Base-by-base conservation (phyloP, 2,797 vertebrate genomes). In the Acanthurus leucopareius region DNA sequence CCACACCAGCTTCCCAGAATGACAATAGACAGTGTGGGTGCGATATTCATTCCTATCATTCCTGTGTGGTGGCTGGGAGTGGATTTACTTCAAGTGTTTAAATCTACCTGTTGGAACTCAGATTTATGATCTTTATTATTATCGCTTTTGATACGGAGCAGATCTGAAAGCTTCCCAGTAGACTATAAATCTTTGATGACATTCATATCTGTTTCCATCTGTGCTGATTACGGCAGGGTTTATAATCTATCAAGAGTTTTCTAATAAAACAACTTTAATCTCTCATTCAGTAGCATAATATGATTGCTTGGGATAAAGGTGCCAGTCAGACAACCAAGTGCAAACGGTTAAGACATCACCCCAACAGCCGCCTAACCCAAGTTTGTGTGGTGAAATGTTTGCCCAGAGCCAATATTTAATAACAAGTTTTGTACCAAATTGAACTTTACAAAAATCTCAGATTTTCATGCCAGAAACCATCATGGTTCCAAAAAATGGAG, bases 391-490 rank as follows among this genome's bases (percentile, higher is more conserved):
- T 81, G 44, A 80, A 59, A 66, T 73, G 78, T 88, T 90, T 88
- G 51, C 78, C 75, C 76, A 67, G 53, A 80, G 71, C 79, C 86
- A 88, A 82, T 73, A 67, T 85, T 71, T 91, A 88, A 92, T 89
- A 75, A 86, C 73, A 86, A 80, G 67, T 77, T 87, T 54, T 86
- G 78, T 8, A 83, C 75, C 70, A 69, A 86, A 77, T 45, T 77
- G 56, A 90, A 86, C 87, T 86, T 85, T 86, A 88, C 87, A 35
- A 82, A 75, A 85, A 90, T 84, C 60, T 82, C 51, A 75, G 63
- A 52, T 64, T 84, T 83, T 62, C 53, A 57, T 60, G 82, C 68
- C 87, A 91, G 75, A 80, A 87, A 86, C 83, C 82, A 68, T 79
- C 63, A 58, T 65, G 69, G 60, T 66, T 83, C 77, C 66, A 35